Conservation (phyloP, 2,888 invertebrate species). For the Zeuzera pyrina region DNA sequence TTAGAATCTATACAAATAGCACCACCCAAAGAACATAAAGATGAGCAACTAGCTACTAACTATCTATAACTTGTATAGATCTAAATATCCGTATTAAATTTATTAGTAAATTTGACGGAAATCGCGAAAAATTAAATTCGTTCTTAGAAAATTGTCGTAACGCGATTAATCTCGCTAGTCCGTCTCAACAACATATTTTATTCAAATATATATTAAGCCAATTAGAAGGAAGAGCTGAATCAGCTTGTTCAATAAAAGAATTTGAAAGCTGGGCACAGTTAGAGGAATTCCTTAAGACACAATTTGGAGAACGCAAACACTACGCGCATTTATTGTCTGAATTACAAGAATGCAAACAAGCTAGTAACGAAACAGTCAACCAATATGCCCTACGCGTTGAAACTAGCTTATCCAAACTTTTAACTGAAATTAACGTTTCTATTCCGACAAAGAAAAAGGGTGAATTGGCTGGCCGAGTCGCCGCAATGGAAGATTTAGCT, state of each 20-base stretch:
- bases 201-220: constrained; percentile 19
- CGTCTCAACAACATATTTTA: too few relatives aligned
- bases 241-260: constrained; percentile 21
- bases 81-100: too few relatives aligned
- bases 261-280: constrained; percentile 18
- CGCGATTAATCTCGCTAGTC: too few relatives aligned
- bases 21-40: too few relatives aligned
- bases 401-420: constrained; percentile 18
- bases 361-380: constrained; percentile 13
- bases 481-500: constrained; percentile 21
- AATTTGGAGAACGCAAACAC: constrained; percentile 21
- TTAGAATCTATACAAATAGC: too few relatives aligned
- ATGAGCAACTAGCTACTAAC: too few relatives aligned
- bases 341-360: constrained; percentile 18
- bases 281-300: constrained; percentile 20
- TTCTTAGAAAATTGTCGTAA: too few relatives aligned
- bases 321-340: constrained; percentile 19
- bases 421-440: constrained; percentile 19
- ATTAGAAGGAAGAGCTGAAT: constrained; percentile 18
- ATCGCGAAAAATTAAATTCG: too few relatives aligned
- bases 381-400: constrained; percentile 18
- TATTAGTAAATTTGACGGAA: too few relatives aligned
- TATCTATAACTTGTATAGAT: too few relatives aligned
- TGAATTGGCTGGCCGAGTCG: constrained; percentile 17
- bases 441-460: constrained; percentile 8